Conservation (phyloP, 2,888 invertebrate species). For the Fragum fragum region DNA sequence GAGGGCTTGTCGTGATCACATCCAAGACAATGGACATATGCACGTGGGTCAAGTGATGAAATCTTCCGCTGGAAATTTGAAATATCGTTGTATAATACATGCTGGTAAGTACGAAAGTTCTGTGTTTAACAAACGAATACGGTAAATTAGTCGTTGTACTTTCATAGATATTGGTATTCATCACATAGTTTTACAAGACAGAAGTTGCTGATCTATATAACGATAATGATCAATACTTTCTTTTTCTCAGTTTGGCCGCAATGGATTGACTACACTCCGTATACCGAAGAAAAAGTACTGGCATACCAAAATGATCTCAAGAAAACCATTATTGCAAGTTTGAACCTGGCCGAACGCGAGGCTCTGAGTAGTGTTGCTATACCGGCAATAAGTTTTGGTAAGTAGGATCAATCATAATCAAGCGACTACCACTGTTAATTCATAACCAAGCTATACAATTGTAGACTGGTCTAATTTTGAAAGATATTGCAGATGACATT, state of each 20-base stretch:
- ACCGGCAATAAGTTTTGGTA: not conserved
- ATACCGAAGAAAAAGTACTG: not conserved
- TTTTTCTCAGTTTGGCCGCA: not conserved
- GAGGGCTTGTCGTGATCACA: constrained; percentile 26
- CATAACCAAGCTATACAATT: too few relatives aligned
- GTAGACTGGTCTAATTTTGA: too few relatives aligned
- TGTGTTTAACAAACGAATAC: too few relatives aligned
- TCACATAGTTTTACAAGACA: too few relatives aligned
- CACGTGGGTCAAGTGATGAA: constrained; percentile 12
- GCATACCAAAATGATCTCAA: not conserved
- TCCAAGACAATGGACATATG: constrained; percentile 13
- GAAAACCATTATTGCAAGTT: not conserved
- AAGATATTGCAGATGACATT: too few relatives aligned
- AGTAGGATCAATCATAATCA: not conserved
- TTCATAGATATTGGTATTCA: too few relatives aligned
- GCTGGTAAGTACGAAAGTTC: constrained; percentile 45
- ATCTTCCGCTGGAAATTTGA: constrained; percentile 46
- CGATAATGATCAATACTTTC: too few relatives aligned
- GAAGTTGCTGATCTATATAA: too few relatives aligned
- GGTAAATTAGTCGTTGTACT: too few relatives aligned
- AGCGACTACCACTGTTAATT: too few relatives aligned
- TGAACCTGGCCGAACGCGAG: not conserved
- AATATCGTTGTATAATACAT: constrained; percentile 49
- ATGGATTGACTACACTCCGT: constrained; percentile 1
- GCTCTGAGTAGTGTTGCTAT: not conserved